Percentiles rank a stretch among this genome's conserved stretches.
phyloP scores from a whole-genome alignment of 30 jellyfish, hydroid and myxozoan species.

The Nemopilema nomurai region DNA sequence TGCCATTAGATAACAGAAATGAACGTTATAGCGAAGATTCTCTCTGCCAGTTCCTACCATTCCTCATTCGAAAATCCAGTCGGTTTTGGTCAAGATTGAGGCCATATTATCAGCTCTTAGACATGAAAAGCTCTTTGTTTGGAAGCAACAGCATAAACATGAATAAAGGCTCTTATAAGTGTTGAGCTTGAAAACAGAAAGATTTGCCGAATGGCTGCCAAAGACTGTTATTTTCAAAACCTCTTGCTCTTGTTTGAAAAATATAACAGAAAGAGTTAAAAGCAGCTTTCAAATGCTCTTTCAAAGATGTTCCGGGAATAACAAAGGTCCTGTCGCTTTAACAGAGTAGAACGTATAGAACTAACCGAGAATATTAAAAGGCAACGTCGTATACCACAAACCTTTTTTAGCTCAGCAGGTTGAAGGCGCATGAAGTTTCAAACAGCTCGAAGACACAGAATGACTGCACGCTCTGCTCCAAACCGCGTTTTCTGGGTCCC shows the following conservation, averaged over 20 bases:
- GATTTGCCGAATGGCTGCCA: not conserved
- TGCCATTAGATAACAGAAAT: too few relatives aligned
- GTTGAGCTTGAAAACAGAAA: not conserved
- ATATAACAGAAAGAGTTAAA: not conserved
- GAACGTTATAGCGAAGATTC: too few relatives aligned
- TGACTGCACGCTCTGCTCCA: too few relatives aligned
- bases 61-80: not conserved
- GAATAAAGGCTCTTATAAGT: not conserved
- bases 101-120: not conserved
- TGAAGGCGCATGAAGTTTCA: too few relatives aligned
- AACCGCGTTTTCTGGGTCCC: too few relatives aligned
- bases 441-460: too few relatives aligned
- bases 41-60: not conserved
- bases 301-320: not conserved
- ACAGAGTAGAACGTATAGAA: too few relatives aligned
- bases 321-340: not conserved
- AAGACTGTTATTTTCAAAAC: not conserved
- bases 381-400: not conserved
- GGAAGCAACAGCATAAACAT: not conserved
- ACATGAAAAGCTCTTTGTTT: not conserved
- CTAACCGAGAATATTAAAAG: not conserved
- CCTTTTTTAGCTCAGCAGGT: too few relatives aligned
- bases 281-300: not conserved
- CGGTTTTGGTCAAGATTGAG: not conserved
- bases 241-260: not conserved